Percentiles rank a stretch among this genome's conserved stretches.
Conservation (phyloP, 30 jellyfish, hydroid and myxozoan genomes). For the Kudoa iwatai region DNA sequence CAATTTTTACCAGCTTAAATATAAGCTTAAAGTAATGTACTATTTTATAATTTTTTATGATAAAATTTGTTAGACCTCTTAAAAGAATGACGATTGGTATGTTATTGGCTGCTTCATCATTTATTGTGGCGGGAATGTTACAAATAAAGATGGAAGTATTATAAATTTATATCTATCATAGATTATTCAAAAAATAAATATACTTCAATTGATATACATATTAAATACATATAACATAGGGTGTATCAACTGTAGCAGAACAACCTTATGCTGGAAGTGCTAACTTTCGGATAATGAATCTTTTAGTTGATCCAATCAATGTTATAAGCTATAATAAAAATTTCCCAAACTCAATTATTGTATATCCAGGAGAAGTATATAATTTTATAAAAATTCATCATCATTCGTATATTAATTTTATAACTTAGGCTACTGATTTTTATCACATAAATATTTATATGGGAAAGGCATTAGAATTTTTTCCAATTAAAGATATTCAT, state of each 20-base stretch:
- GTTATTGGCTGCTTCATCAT: constrained; percentile 59
- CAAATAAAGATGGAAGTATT: constrained; percentile 72
- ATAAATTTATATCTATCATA: background rate
- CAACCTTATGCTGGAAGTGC: constrained; percentile 92
- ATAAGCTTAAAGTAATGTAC: background rate
- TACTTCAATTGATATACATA: background rate
- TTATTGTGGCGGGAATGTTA: constrained; percentile 52
- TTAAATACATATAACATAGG: constrained; percentile 2
- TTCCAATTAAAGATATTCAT: no score
- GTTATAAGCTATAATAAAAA: constrained; percentile 7
- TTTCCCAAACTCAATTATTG: no score
- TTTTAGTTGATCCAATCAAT: constrained; percentile 30
- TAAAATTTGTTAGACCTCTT: constrained; percentile 18
- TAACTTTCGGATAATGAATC: constrained; percentile 36
- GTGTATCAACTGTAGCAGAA: constrained; percentile 49
- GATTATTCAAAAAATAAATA: background rate
- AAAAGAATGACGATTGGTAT: constrained; percentile 71
- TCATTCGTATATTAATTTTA: no score
- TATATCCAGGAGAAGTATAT: no score
- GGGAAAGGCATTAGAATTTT: no score
- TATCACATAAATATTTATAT: no score
- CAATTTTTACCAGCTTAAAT: constrained; percentile 1
- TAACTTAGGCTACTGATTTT: no score
- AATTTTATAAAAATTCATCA: no score
- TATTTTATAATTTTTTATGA: background rate